Conservation (phyloP, 2,797 vertebrate species). For the Acanthurus lineatus region DNA sequence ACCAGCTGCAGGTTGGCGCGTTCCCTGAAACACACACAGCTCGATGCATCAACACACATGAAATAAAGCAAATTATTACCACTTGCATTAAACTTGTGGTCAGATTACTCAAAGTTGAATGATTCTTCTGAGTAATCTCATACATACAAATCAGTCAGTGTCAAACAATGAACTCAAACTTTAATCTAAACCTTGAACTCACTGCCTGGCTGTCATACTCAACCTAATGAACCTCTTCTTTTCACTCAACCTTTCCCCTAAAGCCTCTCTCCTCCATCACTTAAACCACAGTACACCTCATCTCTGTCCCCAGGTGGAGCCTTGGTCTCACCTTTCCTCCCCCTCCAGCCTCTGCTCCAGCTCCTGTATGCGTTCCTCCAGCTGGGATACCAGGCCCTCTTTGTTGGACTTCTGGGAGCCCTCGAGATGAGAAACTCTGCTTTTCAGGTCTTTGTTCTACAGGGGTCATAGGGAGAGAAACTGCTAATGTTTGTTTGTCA, state of each 20-base stretch:
- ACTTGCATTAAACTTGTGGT: neutral
- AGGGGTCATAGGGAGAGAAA: constrained; percentile 32
- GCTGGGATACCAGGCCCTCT: constrained; percentile 92
- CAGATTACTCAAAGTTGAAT: neutral
- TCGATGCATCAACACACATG: neutral
- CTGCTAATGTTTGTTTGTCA: neutral
- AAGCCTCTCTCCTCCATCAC: constrained; percentile 10
- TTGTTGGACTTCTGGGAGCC: constrained; percentile 93
- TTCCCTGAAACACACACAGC: constrained; percentile 85
- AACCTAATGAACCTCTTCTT: constrained; percentile 23
- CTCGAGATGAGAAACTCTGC: constrained; percentile 92
- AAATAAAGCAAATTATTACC: too few species aligned
- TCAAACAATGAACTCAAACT: constrained; percentile 8
- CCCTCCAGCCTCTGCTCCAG: constrained; percentile 93
- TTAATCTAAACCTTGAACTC: neutral
- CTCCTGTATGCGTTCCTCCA: constrained; percentile 93
- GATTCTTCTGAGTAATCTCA: neutral
- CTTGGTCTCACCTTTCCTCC: constrained; percentile 91
- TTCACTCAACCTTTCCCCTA: neutral
- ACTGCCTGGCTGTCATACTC: neutral
- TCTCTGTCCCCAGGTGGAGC: constrained; percentile 7
- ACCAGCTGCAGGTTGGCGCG: constrained; percentile 92
- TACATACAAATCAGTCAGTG: constrained; percentile 11
- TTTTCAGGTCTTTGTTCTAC: constrained; percentile 96
- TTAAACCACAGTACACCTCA: constrained; percentile 1